Evolutionary conservation across 2,113 vertebrate species (phyloP).

Genomic region (Aphyosemion australe): DNA sequence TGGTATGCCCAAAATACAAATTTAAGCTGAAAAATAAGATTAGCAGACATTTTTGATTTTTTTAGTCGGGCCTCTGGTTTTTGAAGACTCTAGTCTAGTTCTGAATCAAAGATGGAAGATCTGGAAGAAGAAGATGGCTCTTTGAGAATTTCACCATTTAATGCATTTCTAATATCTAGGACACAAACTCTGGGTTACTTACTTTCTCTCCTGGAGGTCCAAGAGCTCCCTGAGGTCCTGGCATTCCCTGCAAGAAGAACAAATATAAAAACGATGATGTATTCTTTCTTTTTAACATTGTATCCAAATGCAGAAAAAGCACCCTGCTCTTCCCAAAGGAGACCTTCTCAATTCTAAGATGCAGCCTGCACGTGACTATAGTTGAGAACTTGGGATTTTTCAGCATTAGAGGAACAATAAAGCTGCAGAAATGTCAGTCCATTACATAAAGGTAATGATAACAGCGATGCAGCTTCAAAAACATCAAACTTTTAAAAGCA

Average conservation of each 20-base stretch:
- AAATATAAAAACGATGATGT: neutral
- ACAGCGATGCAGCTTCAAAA: neutral
- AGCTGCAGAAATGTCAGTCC: neutral
- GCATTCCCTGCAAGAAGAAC: slow-evolving; percentile 84
- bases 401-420: neutral
- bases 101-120: no score
- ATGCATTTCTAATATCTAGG: neutral
- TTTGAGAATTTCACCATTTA: neutral
- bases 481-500: no score
- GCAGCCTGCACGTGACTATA: neutral
- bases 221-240: slow-evolving; percentile 94
- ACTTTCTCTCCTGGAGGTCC: slow-evolving; percentile 97
- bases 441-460: no score
- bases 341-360: neutral
- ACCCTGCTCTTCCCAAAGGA: no score
- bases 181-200: slow-evolving; percentile 6
- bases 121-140: no score
- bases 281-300: neutral
- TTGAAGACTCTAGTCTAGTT: no score
- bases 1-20: no score
- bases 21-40: no score
- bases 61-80: no score
- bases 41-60: no score
- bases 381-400: neutral
- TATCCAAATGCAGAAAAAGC: accelerated